Conservation (phyloP, 2,113 vertebrate species). For the Phyllostomus hastatus region DNA sequence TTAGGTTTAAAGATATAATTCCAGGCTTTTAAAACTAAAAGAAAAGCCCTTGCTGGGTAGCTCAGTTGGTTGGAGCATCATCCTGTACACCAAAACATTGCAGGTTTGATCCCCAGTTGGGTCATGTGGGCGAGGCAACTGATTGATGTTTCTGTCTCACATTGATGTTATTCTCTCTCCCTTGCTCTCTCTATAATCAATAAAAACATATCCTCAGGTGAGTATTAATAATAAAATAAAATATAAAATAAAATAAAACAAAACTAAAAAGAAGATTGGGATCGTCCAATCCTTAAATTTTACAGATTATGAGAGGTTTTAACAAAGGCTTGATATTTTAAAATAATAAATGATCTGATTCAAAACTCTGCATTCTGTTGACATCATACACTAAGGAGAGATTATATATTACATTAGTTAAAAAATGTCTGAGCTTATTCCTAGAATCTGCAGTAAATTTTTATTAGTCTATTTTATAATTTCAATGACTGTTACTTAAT, state of each 20-base stretch:
- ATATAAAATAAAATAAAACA: no score
- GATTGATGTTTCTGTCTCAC: no score
- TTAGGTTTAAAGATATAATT: constrained; percentile 1
- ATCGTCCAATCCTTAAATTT: background rate
- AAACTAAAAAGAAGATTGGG: background rate
- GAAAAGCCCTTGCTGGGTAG: background rate
- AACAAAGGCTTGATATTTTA: background rate
- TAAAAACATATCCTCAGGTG: no score
- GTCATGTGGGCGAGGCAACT: no score
- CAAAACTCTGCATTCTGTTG: background rate
- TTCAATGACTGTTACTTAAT: background rate
- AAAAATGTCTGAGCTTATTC: background rate
- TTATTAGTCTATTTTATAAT: background rate
- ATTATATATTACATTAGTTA: background rate
- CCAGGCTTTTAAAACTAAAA: constrained; percentile 21
- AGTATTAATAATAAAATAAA: no score
- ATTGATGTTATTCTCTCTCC: no score
- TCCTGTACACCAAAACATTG: no score
- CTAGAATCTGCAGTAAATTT: constrained; percentile 12
- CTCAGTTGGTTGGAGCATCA: no score
- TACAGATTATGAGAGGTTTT: background rate
- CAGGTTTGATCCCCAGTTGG: no score
- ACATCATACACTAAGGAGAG: background rate
- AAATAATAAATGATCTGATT: constrained; percentile 1
- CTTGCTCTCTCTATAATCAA: no score